These are phyloP conservation scores for Augiades crinisus DNA, from an alignment of 2,888 invertebrate genomes.

Conservation along the genomic window DNA sequence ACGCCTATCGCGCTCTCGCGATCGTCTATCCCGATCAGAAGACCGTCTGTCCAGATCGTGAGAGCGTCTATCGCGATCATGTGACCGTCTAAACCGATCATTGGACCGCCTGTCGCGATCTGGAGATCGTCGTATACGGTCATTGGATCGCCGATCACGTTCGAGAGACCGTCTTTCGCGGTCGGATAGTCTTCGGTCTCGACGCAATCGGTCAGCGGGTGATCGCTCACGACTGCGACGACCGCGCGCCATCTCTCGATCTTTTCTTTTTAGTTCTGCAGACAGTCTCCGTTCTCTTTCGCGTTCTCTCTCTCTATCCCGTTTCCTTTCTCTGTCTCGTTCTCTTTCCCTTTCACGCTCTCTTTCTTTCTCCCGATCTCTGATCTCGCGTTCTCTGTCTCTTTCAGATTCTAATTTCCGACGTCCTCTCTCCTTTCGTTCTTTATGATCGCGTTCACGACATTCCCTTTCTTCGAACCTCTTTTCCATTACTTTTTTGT, in stretches of 20 bases:
- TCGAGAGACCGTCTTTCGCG: constrained; percentile 44
- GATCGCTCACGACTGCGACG: constrained; percentile 41
- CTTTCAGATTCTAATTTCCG: constrained; percentile 36
- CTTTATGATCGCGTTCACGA: constrained; percentile 59
- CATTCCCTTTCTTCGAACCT: constrained; percentile 59
- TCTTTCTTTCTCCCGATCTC: constrained; percentile 47
- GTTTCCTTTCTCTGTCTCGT: constrained; percentile 45
- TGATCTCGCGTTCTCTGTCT: constrained; percentile 51
- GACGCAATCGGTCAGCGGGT: constrained; percentile 33
- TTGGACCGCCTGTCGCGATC: constrained; percentile 30
- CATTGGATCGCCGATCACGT: constrained; percentile 26
- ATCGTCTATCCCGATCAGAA: constrained; percentile 2
- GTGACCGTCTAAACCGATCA: constrained; percentile 42
- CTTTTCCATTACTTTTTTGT: constrained; percentile 53
- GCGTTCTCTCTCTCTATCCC: constrained; percentile 55
- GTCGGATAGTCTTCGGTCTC: constrained; percentile 40
- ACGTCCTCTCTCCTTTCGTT: constrained; percentile 61
- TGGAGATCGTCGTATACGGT: constrained; percentile 45
- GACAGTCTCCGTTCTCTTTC: constrained; percentile 35
- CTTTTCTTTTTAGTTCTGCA: constrained; percentile 36
- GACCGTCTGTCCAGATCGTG: constrained; percentile 46
- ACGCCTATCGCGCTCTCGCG: constrained; percentile 11
- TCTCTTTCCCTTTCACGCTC: constrained; percentile 34
- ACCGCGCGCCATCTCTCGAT: constrained; percentile 36
- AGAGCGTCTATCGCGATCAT: constrained; percentile 2